Evolutionary conservation across 2,797 vertebrate genomes (phyloP).

Genomic region (Megalops cyprinoides): DNA sequence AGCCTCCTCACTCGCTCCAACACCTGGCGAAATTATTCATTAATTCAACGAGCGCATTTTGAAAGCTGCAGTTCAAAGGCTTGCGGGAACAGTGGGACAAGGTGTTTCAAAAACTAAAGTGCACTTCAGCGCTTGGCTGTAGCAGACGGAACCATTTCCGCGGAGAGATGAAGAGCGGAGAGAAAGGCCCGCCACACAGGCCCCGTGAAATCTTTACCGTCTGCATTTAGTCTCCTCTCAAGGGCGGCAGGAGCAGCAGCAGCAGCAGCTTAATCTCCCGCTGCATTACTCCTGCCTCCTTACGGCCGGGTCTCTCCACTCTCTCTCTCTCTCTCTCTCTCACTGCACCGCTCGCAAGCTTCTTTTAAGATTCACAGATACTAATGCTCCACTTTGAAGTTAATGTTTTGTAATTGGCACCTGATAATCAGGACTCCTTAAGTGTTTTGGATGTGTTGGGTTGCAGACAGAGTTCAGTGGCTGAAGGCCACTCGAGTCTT

Average conservation of each 20-base stretch:
- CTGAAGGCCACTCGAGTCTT: no score
- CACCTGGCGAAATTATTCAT: slow-evolving; percentile 87
- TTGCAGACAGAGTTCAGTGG: no score
- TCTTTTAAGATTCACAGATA: slow-evolving; percentile 22
- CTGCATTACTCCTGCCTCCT: slow-evolving; percentile 36
- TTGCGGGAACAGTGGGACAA: slow-evolving; percentile 67
- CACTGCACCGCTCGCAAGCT: not conserved
- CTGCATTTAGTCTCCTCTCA: not conserved
- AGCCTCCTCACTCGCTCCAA: slow-evolving; percentile 64
- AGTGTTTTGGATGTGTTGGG: no score
- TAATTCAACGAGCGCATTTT: slow-evolving; percentile 84
- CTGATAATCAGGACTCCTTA: not conserved
- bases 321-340: slow-evolving; percentile 50
- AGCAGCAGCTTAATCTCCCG: slow-evolving; percentile 6
- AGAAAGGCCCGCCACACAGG: not conserved
- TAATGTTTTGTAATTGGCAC: not conserved
- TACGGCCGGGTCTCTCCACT: not conserved
- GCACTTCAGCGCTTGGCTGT: slow-evolving; percentile 74
- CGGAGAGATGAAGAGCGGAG: slow-evolving; percentile 48
- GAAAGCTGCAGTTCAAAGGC: slow-evolving; percentile 86
- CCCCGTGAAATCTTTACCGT: not conserved
- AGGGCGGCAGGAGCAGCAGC: no score
- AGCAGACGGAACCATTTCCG: slow-evolving; percentile 66
- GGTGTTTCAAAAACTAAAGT: slow-evolving; percentile 76
- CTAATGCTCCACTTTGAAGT: not conserved